Conservation (phyloP, 2,888 invertebrate genomes). For the Cecidostiba fungosa region DNA sequence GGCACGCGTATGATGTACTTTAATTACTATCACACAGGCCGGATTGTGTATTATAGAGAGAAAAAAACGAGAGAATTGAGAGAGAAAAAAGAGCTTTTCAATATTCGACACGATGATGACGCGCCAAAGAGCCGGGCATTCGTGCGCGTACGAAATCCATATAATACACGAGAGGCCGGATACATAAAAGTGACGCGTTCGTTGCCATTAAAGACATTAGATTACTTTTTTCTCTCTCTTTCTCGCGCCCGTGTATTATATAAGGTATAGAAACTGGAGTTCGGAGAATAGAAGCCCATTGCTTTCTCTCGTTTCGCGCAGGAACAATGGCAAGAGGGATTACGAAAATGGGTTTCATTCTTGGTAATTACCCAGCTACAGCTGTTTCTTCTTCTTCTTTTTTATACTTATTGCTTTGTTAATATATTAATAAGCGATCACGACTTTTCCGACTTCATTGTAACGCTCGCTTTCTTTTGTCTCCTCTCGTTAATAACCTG, state of each 20-base stretch:
- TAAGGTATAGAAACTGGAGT: neutral
- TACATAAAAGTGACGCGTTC: too few relatives aligned
- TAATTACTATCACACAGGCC: neutral
- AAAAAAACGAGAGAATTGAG: neutral
- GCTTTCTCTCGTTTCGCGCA: neutral
- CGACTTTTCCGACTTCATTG: neutral
- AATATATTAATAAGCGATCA: too few relatives aligned
- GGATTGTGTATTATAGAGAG: neutral
- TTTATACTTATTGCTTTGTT: too few relatives aligned
- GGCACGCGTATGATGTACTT: neutral
- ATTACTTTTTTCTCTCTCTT: neutral
- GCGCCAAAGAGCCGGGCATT: neutral
- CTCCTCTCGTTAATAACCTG: neutral
- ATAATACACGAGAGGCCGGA: too few relatives aligned
- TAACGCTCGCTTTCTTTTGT: neutral
- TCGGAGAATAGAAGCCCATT: neutral
- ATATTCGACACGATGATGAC: neutral
- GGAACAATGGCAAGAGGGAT: neutral
- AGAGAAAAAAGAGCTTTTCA: neutral
- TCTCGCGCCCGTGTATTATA: neutral
- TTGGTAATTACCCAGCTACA: constrained; percentile 15
- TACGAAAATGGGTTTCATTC: constrained; percentile 34
- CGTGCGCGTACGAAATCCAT: too few relatives aligned
- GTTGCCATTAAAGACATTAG: neutral
- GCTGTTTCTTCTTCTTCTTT: neutral